Base-by-base conservation (phyloP, 1,140 invertebrate species). In the Bombus superbus region DNA sequence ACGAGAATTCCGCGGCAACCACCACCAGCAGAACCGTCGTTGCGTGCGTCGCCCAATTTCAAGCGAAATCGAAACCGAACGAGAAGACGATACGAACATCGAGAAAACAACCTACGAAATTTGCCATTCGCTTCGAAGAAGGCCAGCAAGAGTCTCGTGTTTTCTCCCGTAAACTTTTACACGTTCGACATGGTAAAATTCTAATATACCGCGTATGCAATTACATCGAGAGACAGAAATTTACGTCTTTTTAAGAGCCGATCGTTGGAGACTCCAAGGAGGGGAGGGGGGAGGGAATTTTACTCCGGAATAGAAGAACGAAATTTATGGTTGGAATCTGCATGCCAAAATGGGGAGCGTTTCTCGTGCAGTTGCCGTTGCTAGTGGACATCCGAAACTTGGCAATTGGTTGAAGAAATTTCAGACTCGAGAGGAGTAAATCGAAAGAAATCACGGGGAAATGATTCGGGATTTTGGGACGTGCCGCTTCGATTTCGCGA, bases 1-100 rank as follows among this genome's bases (percentile, higher is more conserved):
- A 62, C 77, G 69, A 57, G 78, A 81, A 86, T 83, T 86, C 53
- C 76, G 74, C 69, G 74, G 42, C 76, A 11, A 77, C 86, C 59
- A 62, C 53, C 40, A 69, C 62, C 75, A 62, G 15, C 59, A 62
- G 62, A 59, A 75, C 5, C 69, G 11, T 13, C 42, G 74, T 83
- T 57, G 86, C 88, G 81, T 68, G 74, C 6, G 42, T 76, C 40
- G 57, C 64, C 57, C 64, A 66, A 69, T 69, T 78, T 57, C 35
- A 15, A 59, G 44, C 64, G 9, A 59, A 53, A 69, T 62, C 44
- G 71, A 85, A 69, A 57, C 4, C 42, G 75, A 28, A 32, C 15
- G 22, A 25, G 10, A 35, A 42, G 35, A n/a, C n/a, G 40, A 42
- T 35, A 66, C 35, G 18, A 38, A 53, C 8, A 4, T 15, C 11